Evolutionary conservation across 2,888 invertebrate genomes (phyloP).

Genomic region (Agrochola circellaris): DNA sequence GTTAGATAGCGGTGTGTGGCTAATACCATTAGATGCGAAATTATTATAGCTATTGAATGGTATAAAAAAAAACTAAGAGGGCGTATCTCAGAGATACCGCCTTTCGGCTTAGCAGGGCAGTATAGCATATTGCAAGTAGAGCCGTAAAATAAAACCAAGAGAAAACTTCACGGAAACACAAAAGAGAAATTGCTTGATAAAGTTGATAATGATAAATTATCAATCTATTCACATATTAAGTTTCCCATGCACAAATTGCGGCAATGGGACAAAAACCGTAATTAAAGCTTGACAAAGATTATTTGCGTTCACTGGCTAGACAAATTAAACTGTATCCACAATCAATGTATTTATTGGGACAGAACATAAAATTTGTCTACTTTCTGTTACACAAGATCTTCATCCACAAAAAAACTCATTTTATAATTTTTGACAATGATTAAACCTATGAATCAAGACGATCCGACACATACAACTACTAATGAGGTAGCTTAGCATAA

Average conservation of each 20-base stretch:
- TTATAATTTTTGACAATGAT: neutral
- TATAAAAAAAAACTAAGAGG: no score
- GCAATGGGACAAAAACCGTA: constrained; percentile 46
- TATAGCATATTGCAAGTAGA: neutral
- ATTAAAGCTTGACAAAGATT: constrained; percentile 44
- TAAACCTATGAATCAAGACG: constrained; percentile 11
- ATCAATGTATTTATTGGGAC: neutral
- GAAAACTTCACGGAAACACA: constrained; percentile 27
- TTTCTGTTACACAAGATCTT: neutral
- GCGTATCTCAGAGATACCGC: no score
- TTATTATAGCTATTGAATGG: no score
- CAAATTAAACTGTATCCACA: neutral
- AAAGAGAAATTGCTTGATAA: constrained; percentile 32
- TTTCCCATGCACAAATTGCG: constrained; percentile 43
- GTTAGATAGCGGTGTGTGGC: no score
- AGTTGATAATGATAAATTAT: constrained; percentile 36
- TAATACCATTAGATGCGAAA: no score
- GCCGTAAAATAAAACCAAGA: neutral
- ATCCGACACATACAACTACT: neutral
- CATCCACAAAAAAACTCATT: neutral
- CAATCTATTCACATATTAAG: constrained; percentile 27
- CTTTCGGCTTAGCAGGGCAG: no score
- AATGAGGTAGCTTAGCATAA: neutral
- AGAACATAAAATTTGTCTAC: neutral
- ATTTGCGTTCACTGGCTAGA: constrained; percentile 27